These are phyloP conservation scores for Folsomia candida DNA, from an alignment of 2,888 invertebrate genomes.

Conservation along the genomic window DNA sequence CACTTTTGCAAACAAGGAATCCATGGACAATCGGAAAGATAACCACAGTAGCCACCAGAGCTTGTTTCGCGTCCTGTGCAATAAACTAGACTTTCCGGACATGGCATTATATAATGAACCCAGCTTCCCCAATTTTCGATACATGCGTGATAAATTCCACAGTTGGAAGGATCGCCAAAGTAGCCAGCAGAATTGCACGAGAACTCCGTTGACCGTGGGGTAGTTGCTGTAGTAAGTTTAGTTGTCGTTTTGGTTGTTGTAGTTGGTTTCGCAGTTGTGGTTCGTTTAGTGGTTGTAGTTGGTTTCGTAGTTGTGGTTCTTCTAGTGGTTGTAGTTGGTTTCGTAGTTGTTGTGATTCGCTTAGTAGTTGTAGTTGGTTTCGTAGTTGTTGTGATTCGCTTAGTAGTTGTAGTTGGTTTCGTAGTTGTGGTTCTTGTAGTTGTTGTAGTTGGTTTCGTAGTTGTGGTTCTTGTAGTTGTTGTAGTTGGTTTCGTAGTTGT, in stretches of 20 bases:
- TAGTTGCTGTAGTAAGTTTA: not conserved
- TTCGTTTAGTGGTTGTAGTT: not conserved
- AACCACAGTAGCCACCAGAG: not conserved
- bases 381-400: not conserved
- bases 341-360: not conserved
- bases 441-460: not conserved
- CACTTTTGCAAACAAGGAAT: too few species aligned
- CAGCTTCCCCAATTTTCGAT: not conserved
- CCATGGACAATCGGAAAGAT: not conserved
- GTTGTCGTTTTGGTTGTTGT: not conserved
- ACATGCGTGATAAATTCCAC: conserved; percentile 3
- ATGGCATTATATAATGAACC: conserved; percentile 2
- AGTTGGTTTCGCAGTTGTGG: not conserved
- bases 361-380: not conserved
- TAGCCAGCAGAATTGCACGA: not conserved
- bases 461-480: not conserved
- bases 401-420: not conserved
- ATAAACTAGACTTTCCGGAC: not conserved
- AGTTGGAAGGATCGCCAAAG: not conserved
- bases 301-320: not conserved
- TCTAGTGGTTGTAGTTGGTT: not conserved
- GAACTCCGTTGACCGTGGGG: not conserved
- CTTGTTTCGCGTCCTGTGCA: not conserved
- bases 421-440: not conserved
- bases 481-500: not conserved